Base-by-base conservation (phyloP, 2,113 vertebrate genomes). In the Leucoraja erinaceus region DNA sequence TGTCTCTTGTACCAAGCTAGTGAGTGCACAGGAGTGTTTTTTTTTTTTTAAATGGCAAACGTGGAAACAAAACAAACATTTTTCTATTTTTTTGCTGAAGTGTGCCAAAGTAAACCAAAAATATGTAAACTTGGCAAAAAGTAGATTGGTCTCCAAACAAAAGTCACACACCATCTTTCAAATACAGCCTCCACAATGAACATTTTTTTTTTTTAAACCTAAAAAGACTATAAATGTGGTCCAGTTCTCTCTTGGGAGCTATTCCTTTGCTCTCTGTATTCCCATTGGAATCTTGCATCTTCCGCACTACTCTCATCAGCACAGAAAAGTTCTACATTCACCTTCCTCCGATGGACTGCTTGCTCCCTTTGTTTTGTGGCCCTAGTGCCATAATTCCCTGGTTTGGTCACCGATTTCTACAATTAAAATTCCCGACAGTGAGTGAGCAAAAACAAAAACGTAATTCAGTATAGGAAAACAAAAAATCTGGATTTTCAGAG, bases 1-100 rank as follows among this genome's bases (percentile, higher is more conserved):
- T 95, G 96, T 97, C 96, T 97, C 94, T 97, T 97, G 97, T 97
- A 97, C 97, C 97, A 97, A 97, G 97, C 96, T 97, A 96, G 95
- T 95, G 96, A 97, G 96, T 97, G 96, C 96, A 98, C 95, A 97
- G 97, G 97, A 98, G 97, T 98, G 97, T 97, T 97, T 94, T 95
- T 95, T 96, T 96, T 96, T 95, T 47, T 1, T 47, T 47, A 47
- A n/a, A 96, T 95, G 96, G 96, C 96, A 95, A 97, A 97, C 93
- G 96, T 95, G 96, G 96, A 97, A 95, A 96, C 96, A 96, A 91
- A 97, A 95, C 95, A 95, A 97, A 95, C 94, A 96, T 47, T 47
- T 47, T 47, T 47, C 38, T 1, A 47, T 47, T 95, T 96, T 96
- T 97, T 95, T 94, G 96, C 96, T 95, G 95, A 95, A 94, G 95